phyloP scores from a whole-genome alignment of 37 sponge, comb jelly and placozoan species.

The Spongia lamella region DNA sequence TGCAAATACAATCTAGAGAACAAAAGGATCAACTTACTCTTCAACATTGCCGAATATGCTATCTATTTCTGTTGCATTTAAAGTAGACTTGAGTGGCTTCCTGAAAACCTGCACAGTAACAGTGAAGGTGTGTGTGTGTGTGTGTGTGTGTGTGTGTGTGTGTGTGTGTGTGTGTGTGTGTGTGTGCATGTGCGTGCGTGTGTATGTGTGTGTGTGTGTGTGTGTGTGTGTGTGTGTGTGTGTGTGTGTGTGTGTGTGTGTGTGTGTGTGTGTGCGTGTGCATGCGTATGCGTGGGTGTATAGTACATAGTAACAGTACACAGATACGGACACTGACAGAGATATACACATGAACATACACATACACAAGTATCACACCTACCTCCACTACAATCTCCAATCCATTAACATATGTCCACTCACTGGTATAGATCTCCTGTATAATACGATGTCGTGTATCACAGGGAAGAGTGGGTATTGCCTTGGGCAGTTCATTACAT shows the following conservation, averaged over 20 bases:
- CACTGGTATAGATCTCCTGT: slow-evolving; percentile 90
- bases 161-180: no score
- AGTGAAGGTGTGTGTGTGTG: no score
- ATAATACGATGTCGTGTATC: slow-evolving; percentile 49
- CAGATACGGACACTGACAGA: no score
- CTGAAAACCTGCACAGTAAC: slow-evolving; percentile 73
- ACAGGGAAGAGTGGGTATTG: slow-evolving; percentile 48
- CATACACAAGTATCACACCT: not conserved
- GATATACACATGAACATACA: slow-evolving; percentile 8
- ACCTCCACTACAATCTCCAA: slow-evolving; percentile 86
- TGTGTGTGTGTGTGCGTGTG: no score
- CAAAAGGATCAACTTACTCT: slow-evolving; percentile 53
- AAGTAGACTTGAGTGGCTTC: slow-evolving; percentile 34
- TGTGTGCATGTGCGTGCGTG: no score
- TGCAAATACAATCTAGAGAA: slow-evolving; percentile 1
- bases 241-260: no score
- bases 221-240: no score
- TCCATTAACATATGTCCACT: slow-evolving; percentile 79
- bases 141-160: no score
- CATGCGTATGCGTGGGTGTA: no score
- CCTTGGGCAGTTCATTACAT: slow-evolving; percentile 43
- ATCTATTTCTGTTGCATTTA: slow-evolving; percentile 58
- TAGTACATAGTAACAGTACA: no score
- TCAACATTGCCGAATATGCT: slow-evolving; percentile 86
- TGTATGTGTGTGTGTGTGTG: no score